Conservation (phyloP, 1,140 invertebrate genomes). For the Stenopsyche tienmushanensis region DNA sequence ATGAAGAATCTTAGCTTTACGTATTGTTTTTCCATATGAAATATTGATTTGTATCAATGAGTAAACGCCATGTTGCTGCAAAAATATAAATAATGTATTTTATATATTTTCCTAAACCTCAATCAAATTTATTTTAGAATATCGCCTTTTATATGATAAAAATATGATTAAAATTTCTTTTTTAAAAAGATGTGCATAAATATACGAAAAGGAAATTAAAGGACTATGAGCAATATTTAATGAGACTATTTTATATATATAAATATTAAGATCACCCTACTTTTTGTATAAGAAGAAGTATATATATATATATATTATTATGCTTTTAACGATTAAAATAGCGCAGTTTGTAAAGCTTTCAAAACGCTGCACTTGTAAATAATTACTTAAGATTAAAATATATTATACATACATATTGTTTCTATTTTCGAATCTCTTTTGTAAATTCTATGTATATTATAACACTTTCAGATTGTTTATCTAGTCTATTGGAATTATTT, state of each 20-base stretch:
- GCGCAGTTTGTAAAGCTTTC: neutral
- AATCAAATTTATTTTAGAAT: neutral
- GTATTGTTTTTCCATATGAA: too few species aligned
- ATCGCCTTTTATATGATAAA: neutral
- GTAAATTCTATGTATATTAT: neutral
- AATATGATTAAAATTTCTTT: neutral
- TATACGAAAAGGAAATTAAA: neutral
- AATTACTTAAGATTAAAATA: constrained; percentile 1
- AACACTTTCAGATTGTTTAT: neutral
- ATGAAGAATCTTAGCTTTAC: too few species aligned
- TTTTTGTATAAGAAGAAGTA: neutral
- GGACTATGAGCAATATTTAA: constrained; percentile 19
- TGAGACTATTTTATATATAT: constrained; percentile 24
- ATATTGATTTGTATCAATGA: neutral
- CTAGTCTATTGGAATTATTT: neutral
- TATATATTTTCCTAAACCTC: constrained; percentile 1
- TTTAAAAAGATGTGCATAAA: constrained; percentile 10
- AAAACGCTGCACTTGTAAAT: neutral
- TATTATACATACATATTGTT: neutral
- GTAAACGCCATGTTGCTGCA: neutral
- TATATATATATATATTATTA: neutral
- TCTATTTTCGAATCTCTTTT: neutral
- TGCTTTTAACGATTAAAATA: neutral
- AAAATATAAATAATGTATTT: neutral
- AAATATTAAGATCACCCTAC: neutral